Evolutionary conservation across 2,113 vertebrate genomes (phyloP).

Genomic region (Echinops telfairi): DNA sequence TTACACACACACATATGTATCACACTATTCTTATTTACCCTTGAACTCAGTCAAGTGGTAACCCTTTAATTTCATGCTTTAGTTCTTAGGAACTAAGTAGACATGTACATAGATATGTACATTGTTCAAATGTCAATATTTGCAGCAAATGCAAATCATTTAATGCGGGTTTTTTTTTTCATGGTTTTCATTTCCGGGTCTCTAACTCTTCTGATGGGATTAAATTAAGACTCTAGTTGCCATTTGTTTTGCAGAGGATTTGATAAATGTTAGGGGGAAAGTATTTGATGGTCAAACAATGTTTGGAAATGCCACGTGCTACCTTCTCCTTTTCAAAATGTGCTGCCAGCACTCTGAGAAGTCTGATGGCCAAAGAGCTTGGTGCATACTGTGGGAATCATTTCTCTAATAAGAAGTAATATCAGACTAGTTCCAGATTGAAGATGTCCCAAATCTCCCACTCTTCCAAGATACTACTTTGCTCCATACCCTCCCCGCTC

Average conservation of each 20-base stretch:
- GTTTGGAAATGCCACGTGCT: neutral
- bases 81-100: constrained; percentile 25
- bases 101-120: neutral
- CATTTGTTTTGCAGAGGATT: constrained; percentile 20
- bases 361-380: neutral
- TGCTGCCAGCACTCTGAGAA: neutral
- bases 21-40: neutral
- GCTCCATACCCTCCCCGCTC: too few relatives aligned
- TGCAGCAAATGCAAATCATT: too few relatives aligned
- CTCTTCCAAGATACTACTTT: too few relatives aligned
- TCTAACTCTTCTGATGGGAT: neutral
- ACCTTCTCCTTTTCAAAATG: neutral
- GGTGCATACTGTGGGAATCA: neutral
- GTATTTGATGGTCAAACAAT: neutral
- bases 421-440: neutral
- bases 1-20: neutral
- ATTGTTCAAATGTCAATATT: constrained; percentile 23
- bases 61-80: neutral
- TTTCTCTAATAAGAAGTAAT: too few relatives aligned
- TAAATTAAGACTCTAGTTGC: constrained; percentile 1
- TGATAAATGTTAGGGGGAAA: neutral
- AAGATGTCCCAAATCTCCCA: too few relatives aligned
- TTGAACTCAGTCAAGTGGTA: neutral
- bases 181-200: neutral
- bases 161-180: too few relatives aligned